phyloP scores from a whole-genome alignment of 2,113 vertebrate genomes.

The Abramis brama region DNA sequence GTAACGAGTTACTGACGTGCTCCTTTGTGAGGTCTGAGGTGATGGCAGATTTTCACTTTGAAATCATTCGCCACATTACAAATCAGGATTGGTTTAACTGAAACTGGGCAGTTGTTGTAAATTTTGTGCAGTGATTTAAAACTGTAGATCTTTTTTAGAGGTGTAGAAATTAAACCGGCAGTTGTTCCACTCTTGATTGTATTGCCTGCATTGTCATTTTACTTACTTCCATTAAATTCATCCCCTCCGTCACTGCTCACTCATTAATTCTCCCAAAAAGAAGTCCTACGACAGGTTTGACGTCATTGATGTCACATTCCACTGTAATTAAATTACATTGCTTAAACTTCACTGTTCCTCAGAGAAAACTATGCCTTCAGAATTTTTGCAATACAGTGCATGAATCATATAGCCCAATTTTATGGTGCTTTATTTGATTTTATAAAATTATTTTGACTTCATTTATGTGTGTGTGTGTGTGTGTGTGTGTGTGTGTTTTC shows the following conservation, averaged over 20 bases:
- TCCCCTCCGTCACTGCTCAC: background rate
- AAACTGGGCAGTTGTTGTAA: background rate
- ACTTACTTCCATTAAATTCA: background rate
- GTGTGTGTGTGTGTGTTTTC: no score
- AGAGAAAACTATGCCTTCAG: background rate
- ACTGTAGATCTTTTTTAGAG: background rate
- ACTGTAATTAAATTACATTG: background rate
- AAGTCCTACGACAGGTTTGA: background rate
- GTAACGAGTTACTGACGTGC: conserved; percentile 2
- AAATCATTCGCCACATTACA: conserved; percentile 17
- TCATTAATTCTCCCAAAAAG: background rate
- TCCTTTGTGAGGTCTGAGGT: conserved; percentile 14
- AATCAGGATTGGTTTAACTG: background rate
- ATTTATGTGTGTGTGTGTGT: background rate
- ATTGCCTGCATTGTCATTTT: background rate
- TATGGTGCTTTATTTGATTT: background rate
- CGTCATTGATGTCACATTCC: background rate
- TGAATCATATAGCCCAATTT: background rate
- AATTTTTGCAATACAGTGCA: background rate
- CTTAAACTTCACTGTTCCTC: background rate
- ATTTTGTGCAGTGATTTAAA: background rate
- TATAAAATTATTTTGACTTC: background rate
- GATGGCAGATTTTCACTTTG: conserved; percentile 16
- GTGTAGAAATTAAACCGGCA: background rate
- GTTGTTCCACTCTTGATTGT: background rate